phyloP scores from a whole-genome alignment of 2,797 vertebrate genomes.

The Myoxocephalus aenaeus region DNA sequence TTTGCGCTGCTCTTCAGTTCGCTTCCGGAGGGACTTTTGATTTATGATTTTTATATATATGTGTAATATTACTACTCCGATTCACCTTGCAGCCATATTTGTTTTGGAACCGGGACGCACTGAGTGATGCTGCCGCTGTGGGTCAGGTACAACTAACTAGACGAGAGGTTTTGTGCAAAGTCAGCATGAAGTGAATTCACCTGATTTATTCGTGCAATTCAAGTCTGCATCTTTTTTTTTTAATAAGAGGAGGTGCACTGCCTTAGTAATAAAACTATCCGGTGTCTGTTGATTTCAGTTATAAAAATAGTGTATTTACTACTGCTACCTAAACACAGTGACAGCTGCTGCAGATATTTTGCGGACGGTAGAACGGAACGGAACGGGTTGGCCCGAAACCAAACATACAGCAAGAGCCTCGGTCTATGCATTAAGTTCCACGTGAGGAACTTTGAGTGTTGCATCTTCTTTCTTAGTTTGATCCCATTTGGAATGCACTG shows the following conservation, averaged over 20 bases:
- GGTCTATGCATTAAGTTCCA: constrained; percentile 24
- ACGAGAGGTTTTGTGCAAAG: constrained; percentile 26
- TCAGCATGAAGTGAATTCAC: constrained; percentile 10
- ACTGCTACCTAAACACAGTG: constrained; percentile 12
- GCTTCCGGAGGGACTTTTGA: constrained; percentile 51
- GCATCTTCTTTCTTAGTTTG: constrained; percentile 12
- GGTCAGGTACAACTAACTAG: constrained; percentile 69
- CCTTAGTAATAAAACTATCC: constrained; percentile 7
- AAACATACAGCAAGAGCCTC: constrained; percentile 34
- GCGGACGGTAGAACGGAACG: constrained; percentile 25
- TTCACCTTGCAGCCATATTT: constrained; percentile 67
- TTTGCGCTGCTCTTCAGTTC: constrained; percentile 54
- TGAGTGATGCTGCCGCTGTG: constrained; percentile 63
- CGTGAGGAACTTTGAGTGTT: constrained; percentile 25
- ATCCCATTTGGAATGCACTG: constrained; percentile 45
- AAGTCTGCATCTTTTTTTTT: background rate
- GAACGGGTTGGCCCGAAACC: constrained; percentile 2
- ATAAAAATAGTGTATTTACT: background rate
- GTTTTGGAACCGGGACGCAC: constrained; percentile 62
- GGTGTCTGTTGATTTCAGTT: background rate
- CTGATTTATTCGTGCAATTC: constrained; percentile 15
- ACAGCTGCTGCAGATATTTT: constrained; percentile 6
- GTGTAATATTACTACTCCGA: constrained; percentile 13
- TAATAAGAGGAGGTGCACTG: background rate
- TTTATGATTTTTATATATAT: background rate